Conservation (phyloP, 2,888 invertebrate genomes). For the Pristionchus exspectatus region DNA sequence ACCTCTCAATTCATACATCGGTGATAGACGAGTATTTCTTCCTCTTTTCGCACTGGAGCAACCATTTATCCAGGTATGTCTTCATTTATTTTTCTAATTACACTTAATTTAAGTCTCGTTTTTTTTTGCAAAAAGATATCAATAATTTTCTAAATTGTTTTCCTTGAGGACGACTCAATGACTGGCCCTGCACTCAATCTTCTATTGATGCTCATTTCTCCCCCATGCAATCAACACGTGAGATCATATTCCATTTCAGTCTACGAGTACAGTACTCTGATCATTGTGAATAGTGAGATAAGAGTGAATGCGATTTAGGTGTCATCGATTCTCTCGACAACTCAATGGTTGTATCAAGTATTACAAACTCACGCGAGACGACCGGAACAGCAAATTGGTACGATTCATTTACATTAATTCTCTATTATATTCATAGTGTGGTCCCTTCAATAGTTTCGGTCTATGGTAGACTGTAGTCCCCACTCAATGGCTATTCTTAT, state of each 20-base stretch:
- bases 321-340: neutral
- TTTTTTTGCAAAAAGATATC: neutral
- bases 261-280: neutral
- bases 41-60: constrained; percentile 47
- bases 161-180: constrained; percentile 35
- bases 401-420: neutral
- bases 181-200: constrained; percentile 21
- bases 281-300: neutral
- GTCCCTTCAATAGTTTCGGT: no score
- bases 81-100: neutral
- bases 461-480: no score
- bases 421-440: no score
- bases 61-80: neutral
- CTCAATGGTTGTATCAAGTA: neutral
- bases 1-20: constrained; percentile 4
- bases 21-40: neutral
- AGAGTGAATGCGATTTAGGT: neutral
- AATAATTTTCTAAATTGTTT: neutral
- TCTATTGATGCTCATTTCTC: neutral
- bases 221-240: neutral
- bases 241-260: neutral
- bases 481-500: no score
- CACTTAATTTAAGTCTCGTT: neutral
- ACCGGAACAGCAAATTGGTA: constrained; percentile 44
- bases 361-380: neutral